Evolutionary conservation across 1,140 invertebrate species (phyloP).

Genomic region (Aplysia californica): DNA sequence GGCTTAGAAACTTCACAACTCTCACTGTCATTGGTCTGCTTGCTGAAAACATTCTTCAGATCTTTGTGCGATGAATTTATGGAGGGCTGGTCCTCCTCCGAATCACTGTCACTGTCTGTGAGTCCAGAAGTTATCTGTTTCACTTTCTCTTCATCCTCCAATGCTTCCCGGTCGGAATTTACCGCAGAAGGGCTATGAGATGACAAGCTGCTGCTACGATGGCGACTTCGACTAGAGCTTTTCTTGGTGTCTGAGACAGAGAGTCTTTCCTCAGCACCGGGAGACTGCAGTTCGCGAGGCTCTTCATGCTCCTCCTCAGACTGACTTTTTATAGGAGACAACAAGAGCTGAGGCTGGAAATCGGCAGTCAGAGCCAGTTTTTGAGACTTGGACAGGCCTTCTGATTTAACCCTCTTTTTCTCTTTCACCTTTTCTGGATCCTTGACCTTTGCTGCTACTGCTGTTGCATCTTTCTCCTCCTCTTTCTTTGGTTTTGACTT

Average conservation of each 20-base stretch:
- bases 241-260: background rate
- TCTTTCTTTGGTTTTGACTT: slow-evolving; percentile 1
- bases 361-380: slow-evolving; percentile 17
- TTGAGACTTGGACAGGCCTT: background rate
- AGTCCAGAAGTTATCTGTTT: slow-evolving; percentile 19
- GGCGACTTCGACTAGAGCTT: background rate
- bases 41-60: background rate
- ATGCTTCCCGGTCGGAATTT: slow-evolving; percentile 8
- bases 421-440: no score
- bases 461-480: background rate
- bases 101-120: slow-evolving; percentile 22
- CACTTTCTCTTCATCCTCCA: background rate
- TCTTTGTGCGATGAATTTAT: slow-evolving; percentile 4
- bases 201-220: no score
- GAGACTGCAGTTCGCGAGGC: background rate
- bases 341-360: slow-evolving; percentile 11
- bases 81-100: slow-evolving; percentile 4
- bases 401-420: background rate
- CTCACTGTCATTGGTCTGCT: background rate
- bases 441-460: no score
- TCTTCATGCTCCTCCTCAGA: background rate
- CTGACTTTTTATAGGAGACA: slow-evolving; percentile 6
- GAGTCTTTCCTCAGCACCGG: background rate
- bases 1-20: no score
- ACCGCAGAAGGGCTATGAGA: background rate